A percentile compares a stretch with the other conserved stretches of the same genome.
These are phyloP conservation scores for Crematogaster levior DNA, from an alignment of 2,888 invertebrate genomes.

Conservation along the genomic window DNA sequence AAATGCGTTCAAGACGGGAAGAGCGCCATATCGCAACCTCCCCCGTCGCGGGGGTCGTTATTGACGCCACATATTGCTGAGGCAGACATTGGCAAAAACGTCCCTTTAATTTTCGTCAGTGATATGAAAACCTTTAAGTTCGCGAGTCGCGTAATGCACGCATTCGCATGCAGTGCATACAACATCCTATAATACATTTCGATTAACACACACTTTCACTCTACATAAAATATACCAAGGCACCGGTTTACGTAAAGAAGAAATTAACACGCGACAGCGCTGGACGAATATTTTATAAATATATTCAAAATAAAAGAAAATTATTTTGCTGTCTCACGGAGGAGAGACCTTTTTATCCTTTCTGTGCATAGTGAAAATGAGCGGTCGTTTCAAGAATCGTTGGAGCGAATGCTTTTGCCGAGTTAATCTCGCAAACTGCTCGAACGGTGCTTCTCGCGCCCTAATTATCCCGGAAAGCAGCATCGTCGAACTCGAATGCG, in stretches of 20 bases:
- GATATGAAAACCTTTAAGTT: constrained; percentile 16
- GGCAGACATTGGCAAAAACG: constrained; percentile 31
- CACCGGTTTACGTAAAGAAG: not conserved
- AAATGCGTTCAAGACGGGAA: constrained; percentile 43
- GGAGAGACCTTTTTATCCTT: not conserved
- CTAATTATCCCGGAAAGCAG: constrained; percentile 41
- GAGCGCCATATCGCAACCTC: constrained; percentile 7
- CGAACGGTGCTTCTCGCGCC: constrained; percentile 47
- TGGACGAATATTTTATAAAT: not conserved
- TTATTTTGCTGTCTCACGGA: not conserved
- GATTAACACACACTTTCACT: not conserved
- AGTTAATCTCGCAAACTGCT: constrained; percentile 49
- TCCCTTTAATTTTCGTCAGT: constrained; percentile 40
- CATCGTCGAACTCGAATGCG: constrained; percentile 48
- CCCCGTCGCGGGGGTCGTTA: constrained; percentile 37
- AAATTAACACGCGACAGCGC: not conserved
- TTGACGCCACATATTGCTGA: constrained; percentile 50
- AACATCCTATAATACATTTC: not conserved
- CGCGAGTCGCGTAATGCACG: constrained; percentile 8
- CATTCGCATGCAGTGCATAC: not conserved
- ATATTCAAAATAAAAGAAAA: not conserved
- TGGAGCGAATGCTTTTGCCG: constrained; percentile 10
- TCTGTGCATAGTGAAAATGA: not conserved
- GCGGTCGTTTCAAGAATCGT: constrained; percentile 32
- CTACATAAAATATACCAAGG: not conserved